These are phyloP conservation scores for Crambe crambe DNA, from an alignment of 37 sponge, comb jelly and placozoan species.

Conservation along the genomic window DNA sequence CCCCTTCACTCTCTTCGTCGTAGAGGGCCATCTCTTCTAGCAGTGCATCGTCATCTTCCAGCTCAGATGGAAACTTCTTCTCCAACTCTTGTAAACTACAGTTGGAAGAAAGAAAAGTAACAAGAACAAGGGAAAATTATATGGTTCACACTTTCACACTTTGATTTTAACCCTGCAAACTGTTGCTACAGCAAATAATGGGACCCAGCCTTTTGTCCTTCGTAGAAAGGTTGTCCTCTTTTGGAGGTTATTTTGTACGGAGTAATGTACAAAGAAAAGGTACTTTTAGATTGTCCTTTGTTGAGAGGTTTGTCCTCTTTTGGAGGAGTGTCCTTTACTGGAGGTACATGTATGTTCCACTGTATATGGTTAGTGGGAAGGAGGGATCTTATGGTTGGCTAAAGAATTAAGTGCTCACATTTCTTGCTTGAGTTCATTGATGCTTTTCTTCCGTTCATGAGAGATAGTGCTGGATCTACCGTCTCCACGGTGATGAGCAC, in stretches of 20 bases:
- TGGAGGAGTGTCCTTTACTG: too few relatives aligned
- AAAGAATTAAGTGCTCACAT: slow-evolving; percentile 34
- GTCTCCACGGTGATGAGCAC: neutral
- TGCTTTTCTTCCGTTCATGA: slow-evolving; percentile 20
- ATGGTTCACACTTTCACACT: too few relatives aligned
- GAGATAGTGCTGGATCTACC: neutral
- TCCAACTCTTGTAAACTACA: neutral
- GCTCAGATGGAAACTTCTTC: neutral
- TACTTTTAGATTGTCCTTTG: too few relatives aligned
- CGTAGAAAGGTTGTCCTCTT: too few relatives aligned
- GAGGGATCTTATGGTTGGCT: too few relatives aligned
- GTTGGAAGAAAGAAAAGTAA: neutral
- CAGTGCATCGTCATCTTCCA: slow-evolving; percentile 5
- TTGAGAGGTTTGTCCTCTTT: too few relatives aligned
- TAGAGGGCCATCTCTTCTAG: slow-evolving; percentile 9
- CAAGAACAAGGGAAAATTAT: neutral
- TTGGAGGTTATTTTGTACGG: too few relatives aligned
- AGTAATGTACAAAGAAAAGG: too few relatives aligned
- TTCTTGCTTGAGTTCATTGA: slow-evolving; percentile 52
- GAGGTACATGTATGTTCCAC: neutral
- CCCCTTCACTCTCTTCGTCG: slow-evolving; percentile 33
- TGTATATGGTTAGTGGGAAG: too few relatives aligned
- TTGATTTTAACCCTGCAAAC: too few relatives aligned
- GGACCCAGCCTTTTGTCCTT: too few relatives aligned
- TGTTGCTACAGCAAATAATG: too few relatives aligned